Conservation (phyloP, 2,888 invertebrate species). For the Mechanitis mazaeus region DNA sequence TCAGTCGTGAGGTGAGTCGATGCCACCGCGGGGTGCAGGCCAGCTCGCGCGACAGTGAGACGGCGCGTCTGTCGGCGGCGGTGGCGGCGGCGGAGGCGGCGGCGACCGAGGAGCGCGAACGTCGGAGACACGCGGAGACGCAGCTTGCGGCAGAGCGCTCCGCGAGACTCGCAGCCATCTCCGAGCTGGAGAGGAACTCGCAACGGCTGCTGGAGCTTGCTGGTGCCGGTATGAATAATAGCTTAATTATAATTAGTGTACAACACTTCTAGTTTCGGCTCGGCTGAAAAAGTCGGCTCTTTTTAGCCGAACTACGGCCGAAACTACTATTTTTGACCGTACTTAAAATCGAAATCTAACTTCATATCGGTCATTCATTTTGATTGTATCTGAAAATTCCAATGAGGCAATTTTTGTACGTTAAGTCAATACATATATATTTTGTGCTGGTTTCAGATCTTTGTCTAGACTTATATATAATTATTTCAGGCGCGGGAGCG, state of each 20-base stretch:
- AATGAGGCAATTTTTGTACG: no score
- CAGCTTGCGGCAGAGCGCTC: slow-evolving; percentile 82
- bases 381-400: no score
- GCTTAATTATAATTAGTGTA: no score
- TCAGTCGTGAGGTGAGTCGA: slow-evolving; percentile 54
- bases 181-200: slow-evolving; percentile 85
- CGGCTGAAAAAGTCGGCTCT: no score
- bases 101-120: slow-evolving; percentile 77
- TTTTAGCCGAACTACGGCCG: no score
- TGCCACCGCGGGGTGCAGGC: slow-evolving; percentile 79
- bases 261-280: no score
- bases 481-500: slow-evolving; percentile 57
- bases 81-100: slow-evolving; percentile 77
- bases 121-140: slow-evolving; percentile 75
- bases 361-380: no score
- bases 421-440: no score
- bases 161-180: slow-evolving; percentile 83
- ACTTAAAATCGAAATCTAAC: no score
- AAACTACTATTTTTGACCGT: no score
- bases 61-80: slow-evolving; percentile 78
- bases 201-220: slow-evolving; percentile 81
- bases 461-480: no score
- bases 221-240: slow-evolving; percentile 57
- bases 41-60: slow-evolving; percentile 79
- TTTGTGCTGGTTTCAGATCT: no score